Base-by-base conservation (phyloP, 2,888 invertebrate genomes). In the Cryptus armator region DNA sequence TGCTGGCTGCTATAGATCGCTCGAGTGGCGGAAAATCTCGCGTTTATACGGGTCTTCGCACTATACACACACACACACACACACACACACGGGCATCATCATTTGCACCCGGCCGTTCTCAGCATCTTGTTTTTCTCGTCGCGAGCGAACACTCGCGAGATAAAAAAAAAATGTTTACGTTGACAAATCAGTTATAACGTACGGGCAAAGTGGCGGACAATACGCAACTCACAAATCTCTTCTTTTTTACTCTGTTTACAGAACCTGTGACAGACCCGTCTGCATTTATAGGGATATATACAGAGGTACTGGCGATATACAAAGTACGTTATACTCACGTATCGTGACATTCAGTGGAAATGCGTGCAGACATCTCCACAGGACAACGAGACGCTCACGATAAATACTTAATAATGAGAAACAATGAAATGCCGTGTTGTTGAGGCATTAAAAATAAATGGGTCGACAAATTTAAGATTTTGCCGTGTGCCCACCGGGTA, bases 141-240 rank as follows among this genome's bases (percentile, higher is more conserved):
- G 10, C 19, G 24, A 32, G 62, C 29, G 43, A 46, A 10, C 16
- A 14, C 32, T 12, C 46, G n/a, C 10, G 16, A 48, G 7, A 1
- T 24, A 24, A 24, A 51, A 43, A 12, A 46, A 80, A 75, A 76
- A 80, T 53, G 71, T 80, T 71, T 75, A 79, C 78, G 67, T 14
- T 14, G 72, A 72, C 59, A 37, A 48, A 76, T 80, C 83, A 46
- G 32, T 71, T 48, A 64, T 59, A 46, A 48, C 66, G 43, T 32
- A 32, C 29, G 29, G 32, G n/a, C 19, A 59, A 81, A 84, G 76
- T 51, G 59, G 51, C 67, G 68, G 77, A 84, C 77, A 84, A 80
- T 80, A 71, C 59, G 44, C 48, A 53, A 53, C 32, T 70, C 46
- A 72, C 48, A 10, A 67, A 71, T 19, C 70, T 46, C 53, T 70